A percentile compares a stretch with the other conserved stretches of the same genome.
phyloP scores from a whole-genome alignment of 2,113 vertebrate genomes.

The Pitta sordida region DNA sequence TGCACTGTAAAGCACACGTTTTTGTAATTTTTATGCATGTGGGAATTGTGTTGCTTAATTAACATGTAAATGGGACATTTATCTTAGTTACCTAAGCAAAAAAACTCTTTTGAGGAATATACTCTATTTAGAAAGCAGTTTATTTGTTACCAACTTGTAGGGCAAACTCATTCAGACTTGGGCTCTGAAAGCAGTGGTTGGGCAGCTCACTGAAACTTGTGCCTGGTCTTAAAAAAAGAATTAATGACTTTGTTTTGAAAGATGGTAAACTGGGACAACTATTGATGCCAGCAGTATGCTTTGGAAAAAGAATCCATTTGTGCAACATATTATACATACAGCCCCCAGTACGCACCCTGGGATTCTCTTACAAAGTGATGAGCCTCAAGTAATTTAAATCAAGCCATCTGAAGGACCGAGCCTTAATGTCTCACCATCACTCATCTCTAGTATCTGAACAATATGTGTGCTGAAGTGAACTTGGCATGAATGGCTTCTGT shows the following conservation, averaged over 20 bases:
- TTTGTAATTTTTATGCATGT: background rate
- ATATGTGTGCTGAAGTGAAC: background rate
- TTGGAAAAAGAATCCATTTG: background rate
- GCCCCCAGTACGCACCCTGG: rapidly evolving
- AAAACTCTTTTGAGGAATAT: constrained; percentile 23
- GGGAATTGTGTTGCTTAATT: constrained; percentile 41
- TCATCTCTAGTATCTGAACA: background rate
- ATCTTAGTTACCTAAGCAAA: constrained; percentile 47
- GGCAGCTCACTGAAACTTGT: background rate
- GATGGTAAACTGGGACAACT: background rate
- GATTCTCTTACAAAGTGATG: background rate
- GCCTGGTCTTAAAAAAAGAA: background rate
- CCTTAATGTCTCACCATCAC: background rate
- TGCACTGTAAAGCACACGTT: background rate
- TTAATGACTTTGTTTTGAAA: background rate
- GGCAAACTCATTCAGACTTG: background rate
- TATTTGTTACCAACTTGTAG: background rate
- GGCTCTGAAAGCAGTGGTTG: background rate
- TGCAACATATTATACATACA: background rate
- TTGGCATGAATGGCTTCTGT: background rate
- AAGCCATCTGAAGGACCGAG: background rate
- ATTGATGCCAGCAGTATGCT: background rate
- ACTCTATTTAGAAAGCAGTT: background rate
- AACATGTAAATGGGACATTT: constrained; percentile 54
- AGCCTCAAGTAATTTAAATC: background rate